Percentiles rank a stretch among this genome's conserved stretches.
phyloP scores from a whole-genome alignment of 30 jellyfish, hydroid and myxozoan species.

The Mastigias papua region DNA sequence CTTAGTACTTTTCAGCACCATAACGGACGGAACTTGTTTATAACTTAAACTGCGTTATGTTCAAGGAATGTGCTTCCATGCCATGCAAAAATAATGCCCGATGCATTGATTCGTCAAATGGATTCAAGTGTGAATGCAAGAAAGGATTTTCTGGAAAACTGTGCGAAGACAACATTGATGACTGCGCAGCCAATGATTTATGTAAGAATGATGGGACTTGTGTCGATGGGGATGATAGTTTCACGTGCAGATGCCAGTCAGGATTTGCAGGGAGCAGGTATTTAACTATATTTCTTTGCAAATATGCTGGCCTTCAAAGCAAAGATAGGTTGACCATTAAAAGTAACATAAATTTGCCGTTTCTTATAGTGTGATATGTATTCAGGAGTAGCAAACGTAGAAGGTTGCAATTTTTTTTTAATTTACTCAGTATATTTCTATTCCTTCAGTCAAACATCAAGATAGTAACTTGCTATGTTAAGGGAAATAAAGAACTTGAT shows the following conservation, averaged over 20 bases:
- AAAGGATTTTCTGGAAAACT: slow-evolving; percentile 85
- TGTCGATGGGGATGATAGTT: slow-evolving; percentile 86
- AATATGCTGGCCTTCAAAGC: no score
- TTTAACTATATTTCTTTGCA: no score
- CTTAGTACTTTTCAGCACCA: background rate
- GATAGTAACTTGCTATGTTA: no score
- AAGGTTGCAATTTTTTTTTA: no score
- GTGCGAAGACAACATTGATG: slow-evolving; percentile 88
- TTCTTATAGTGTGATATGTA: no score
- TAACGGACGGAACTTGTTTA: background rate
- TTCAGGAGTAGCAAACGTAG: no score
- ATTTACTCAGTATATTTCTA: no score
- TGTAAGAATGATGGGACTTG: slow-evolving; percentile 94
- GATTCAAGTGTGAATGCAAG: slow-evolving; percentile 86
- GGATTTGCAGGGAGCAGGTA: slow-evolving; percentile 97
- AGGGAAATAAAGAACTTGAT: no score
- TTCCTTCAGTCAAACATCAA: no score
- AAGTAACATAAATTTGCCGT: no score
- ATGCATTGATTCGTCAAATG: slow-evolving; percentile 92
- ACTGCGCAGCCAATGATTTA: slow-evolving; percentile 80
- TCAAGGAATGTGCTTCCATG: slow-evolving; percentile 93
- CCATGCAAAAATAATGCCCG: slow-evolving; percentile 89
- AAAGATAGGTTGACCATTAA: no score
- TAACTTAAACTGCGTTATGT: background rate
- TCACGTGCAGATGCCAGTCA: slow-evolving; percentile 82